Percentiles rank a stretch among this genome's conserved stretches.
phyloP scores from a whole-genome alignment of 2,888 invertebrate species.

The Drosophila phalerata region DNA sequence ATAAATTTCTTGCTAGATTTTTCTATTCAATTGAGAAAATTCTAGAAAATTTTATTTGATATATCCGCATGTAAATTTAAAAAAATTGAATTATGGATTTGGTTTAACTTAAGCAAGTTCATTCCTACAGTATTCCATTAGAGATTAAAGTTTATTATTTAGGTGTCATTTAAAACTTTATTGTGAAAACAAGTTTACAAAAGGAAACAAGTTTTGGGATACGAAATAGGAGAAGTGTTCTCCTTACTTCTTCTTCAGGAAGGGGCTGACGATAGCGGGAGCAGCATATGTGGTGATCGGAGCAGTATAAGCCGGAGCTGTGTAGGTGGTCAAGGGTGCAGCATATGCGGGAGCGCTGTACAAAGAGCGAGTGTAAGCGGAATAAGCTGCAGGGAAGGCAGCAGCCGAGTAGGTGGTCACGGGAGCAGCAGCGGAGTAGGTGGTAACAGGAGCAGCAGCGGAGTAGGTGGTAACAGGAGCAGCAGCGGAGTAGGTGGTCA shows the following conservation, averaged over 20 bases:
- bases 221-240: not conserved
- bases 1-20: no score
- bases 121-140: not conserved
- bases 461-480: slow-evolving; percentile 23
- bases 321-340: slow-evolving; percentile 25
- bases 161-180: not conserved
- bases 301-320: slow-evolving; percentile 41
- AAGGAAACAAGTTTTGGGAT: not conserved
- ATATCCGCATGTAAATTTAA: no score
- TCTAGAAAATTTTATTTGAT: no score
- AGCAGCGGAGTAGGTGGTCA: slow-evolving; percentile 41
- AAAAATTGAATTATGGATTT: not conserved
- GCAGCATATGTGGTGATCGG: slow-evolving; percentile 53
- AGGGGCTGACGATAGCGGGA: slow-evolving; percentile 51
- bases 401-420: slow-evolving; percentile 21
- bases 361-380: slow-evolving; percentile 29
- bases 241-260: slow-evolving; percentile 54
- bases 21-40: no score
- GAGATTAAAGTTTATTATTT: not conserved
- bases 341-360: slow-evolving; percentile 23
- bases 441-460: slow-evolving; percentile 29
- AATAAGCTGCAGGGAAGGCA: slow-evolving; percentile 24
- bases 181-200: not conserved
- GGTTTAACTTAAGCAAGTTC: not conserved
- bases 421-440: slow-evolving; percentile 27